phyloP scores from a whole-genome alignment of 2,113 vertebrate genomes.

The Pollachius pollachius region DNA sequence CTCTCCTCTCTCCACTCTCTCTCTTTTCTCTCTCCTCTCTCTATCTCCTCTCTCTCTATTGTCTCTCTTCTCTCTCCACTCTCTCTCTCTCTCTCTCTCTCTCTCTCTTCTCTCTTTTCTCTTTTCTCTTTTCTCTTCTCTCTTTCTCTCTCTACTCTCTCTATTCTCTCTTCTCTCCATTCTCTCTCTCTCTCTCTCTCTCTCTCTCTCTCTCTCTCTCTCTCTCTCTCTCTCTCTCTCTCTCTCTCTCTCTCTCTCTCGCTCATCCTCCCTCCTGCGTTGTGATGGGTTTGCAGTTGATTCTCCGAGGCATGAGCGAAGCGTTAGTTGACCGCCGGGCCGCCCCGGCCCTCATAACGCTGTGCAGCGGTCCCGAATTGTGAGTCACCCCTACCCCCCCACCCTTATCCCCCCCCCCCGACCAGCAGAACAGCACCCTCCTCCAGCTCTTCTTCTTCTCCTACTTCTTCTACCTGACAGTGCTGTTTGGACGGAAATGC shows the following conservation, averaged over 20 bases:
- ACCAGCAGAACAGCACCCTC: slow-evolving; percentile 15
- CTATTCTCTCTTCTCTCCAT: slow-evolving; percentile 77
- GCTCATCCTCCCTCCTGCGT: slow-evolving; percentile 82
- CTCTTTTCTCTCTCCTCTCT: slow-evolving; percentile 20
- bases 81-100: slow-evolving; percentile 21
- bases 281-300: slow-evolving; percentile 98
- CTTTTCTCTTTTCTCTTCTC: slow-evolving; percentile 18
- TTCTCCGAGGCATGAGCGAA: slow-evolving; percentile 98
- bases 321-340: slow-evolving; percentile 99
- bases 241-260: slow-evolving; percentile 80
- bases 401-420: slow-evolving; percentile 42
- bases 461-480: too few species aligned
- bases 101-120: slow-evolving; percentile 31
- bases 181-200: slow-evolving; percentile 36
- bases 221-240: slow-evolving; percentile 38
- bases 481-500: background rate
- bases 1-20: background rate
- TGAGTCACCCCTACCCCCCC: slow-evolving; percentile 87
- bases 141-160: slow-evolving; percentile 41
- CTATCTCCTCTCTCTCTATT: slow-evolving; percentile 14
- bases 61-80: slow-evolving; percentile 26
- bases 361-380: slow-evolving; percentile 99
- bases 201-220: slow-evolving; percentile 14
- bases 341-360: slow-evolving; percentile 98
- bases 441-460: too few species aligned